A percentile compares a stretch with the other conserved stretches of the same genome.
phyloP scores from a whole-genome alignment of 2,113 vertebrate species.

The Astur gentilis region DNA sequence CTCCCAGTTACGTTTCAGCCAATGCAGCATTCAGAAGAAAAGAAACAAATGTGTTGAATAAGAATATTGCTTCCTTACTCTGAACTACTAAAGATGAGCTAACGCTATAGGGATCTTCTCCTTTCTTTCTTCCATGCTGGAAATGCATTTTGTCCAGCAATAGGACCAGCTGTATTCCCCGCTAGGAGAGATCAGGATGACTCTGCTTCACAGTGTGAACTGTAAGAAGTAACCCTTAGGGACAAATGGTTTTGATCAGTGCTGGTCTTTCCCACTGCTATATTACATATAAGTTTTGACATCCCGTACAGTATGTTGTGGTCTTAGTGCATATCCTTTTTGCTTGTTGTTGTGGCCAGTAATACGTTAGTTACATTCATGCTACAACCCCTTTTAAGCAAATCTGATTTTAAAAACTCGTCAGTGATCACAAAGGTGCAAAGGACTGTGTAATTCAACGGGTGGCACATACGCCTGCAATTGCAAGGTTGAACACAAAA shows the following conservation, averaged over 20 bases:
- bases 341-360: background rate
- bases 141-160: background rate
- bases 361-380: background rate
- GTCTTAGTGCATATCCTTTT: background rate
- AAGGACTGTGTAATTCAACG: background rate
- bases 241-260: background rate
- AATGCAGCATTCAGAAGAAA: background rate
- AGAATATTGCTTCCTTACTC: background rate
- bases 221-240: background rate
- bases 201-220: background rate
- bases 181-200: background rate
- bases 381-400: background rate
- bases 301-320: background rate
- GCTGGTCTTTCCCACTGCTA: background rate
- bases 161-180: background rate
- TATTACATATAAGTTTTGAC: background rate
- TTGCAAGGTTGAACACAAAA: background rate
- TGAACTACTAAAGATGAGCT: background rate
- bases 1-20: background rate
- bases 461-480: background rate
- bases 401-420: background rate
- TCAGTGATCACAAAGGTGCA: background rate
- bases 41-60: background rate
- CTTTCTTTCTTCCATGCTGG: background rate
- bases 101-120: background rate